Base-by-base conservation (phyloP, 2,888 invertebrate genomes). In the Gari tellinella region DNA sequence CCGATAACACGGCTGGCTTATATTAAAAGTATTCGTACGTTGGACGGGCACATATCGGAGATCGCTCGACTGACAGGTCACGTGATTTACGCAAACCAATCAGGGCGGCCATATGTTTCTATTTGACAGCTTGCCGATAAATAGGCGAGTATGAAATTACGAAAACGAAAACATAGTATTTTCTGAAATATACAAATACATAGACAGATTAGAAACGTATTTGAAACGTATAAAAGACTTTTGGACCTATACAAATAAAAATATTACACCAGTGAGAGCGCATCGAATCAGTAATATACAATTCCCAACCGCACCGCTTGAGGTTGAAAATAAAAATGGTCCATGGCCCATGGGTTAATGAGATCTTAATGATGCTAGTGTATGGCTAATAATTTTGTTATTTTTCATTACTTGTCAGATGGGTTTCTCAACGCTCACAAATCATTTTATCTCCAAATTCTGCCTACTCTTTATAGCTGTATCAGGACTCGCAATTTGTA, bases 371-470 rank as follows among this genome's bases (percentile, higher is more conserved):
- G 60, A 73, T 66, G 66, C 61, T 67, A 55, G 70, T 51, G 66
- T 76, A 78, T 74, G 75, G 77, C 62, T 80, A 78, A 84, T 84
- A 82, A 79, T 82, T 81, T 80, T 68, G 78, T 80, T 80, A 81
- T 85, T 81, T 83, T 83, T 84, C 83, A 79, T 82, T 74, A 70
- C 68, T 77, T 85, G 86, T 83, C 86, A 85, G 65, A 48, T 26
- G 46, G 31, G 26, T 19, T 62, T 62, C 52, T 21, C 52, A 62
- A 26, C 17, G 48, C 73, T 40, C 61, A 61, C 72, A 72, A 80
- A 78, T 82, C 77, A 82, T 61, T 60, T 56, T 14, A 53, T 60
- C 63, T 72, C 58, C 57, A 56, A 56, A 68, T 72, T 65, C 67
- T 57, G 12, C 19, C 12, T 12, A 65, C 69, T 72, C 37, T 56